phyloP scores from a whole-genome alignment of 2,113 vertebrate species.

The Bungarus multicinctus region DNA sequence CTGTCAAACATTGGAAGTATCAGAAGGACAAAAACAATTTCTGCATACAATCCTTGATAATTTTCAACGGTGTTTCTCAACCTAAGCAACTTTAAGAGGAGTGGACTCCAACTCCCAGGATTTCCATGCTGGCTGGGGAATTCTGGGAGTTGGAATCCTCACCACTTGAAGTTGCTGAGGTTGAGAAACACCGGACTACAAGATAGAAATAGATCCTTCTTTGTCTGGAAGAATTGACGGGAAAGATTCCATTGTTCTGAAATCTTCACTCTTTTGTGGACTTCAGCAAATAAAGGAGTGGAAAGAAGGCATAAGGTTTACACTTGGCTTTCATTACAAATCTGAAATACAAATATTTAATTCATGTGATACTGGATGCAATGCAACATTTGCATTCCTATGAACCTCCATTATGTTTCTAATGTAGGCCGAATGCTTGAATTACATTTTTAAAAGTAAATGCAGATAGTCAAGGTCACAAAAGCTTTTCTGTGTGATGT shows the following conservation, averaged over 20 bases:
- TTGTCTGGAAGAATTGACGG: background rate
- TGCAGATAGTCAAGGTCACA: background rate
- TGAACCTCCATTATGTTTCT: background rate
- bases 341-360: background rate
- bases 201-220: too few species aligned
- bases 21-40: background rate
- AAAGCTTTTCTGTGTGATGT: background rate
- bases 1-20: background rate
- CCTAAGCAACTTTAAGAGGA: background rate
- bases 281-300: background rate
- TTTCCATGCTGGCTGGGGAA: background rate
- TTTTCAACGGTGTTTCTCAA: background rate
- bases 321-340: background rate
- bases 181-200: background rate
- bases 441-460: background rate
- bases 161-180: background rate
- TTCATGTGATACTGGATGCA: background rate
- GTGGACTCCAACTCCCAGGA: background rate
- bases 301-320: background rate
- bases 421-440: background rate
- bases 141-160: background rate
- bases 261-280: background rate
- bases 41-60: background rate
- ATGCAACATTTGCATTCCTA: background rate
- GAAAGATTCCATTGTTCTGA: background rate